Evolutionary conservation across 2,797 vertebrate species (phyloP), one percentile per base, ranked within the genome.

Genomic region (Champsocephalus gunnari): DNA sequence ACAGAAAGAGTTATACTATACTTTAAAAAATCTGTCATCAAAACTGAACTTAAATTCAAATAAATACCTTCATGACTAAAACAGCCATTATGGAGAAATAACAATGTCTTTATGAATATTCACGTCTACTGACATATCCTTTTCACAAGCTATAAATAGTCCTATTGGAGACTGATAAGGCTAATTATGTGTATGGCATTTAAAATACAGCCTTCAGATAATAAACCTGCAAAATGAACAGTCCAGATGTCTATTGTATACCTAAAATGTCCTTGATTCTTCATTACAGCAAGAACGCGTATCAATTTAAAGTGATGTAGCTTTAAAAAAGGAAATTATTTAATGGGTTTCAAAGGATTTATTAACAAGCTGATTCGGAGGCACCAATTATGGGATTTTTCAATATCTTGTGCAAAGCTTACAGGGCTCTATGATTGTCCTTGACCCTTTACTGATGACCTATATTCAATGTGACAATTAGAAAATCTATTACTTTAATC

Each of bases 181-280:
- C 0, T 48, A 19, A 38, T 13, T n/a, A 38, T 38, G 34, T 17
- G 0, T 8, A 57, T 71, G 49, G 50, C 55, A 56, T 41, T 56
- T 77, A 12, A 11, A 21, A 7, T 9, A 2, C 38, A 73, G 12
- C 9, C 9, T 7, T 55, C 50, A 14, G 45, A 58, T 38, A 38
- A 56, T 66, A 1, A 66, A 64, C 12, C 58, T 54, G 47, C 28
- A 38, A 47, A 53, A 60, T 24, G 11, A 47, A 70, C 43, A 17
- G 14, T 44, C 12, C 10, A 43, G 13, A 58, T 62, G 32, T 6
- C 13, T 34, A n/a, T 66, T 11, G 34, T 38, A 19, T 12, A 38
- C 24, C 4, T 73, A 34, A 45, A 53, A 28, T 47, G 9, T 1
- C 4, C 43, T 14, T 2, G 0, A 38, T 55, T 75, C 24, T 16